phyloP scores from a whole-genome alignment of 2,888 invertebrate genomes.

The Galeopsomyia nigrocyanea region DNA sequence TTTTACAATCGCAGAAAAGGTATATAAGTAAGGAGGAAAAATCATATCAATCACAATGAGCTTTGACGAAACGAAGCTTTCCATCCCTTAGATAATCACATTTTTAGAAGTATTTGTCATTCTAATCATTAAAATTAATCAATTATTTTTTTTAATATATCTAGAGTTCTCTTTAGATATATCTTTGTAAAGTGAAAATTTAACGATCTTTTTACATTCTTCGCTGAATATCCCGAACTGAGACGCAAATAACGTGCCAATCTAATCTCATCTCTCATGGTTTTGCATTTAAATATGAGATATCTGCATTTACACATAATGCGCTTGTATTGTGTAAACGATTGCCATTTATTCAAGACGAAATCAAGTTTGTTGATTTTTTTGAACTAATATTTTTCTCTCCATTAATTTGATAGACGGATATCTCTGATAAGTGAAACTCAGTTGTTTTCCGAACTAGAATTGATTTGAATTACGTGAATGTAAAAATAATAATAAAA shows the following conservation, averaged over 20 bases:
- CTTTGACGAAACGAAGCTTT: not conserved
- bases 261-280: constrained; percentile 32
- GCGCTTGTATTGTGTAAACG: constrained; percentile 30
- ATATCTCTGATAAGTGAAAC: constrained; percentile 21
- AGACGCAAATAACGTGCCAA: constrained; percentile 44
- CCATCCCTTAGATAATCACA: not conserved
- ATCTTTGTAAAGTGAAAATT: constrained; percentile 10
- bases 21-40: constrained; percentile 34
- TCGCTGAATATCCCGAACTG: constrained; percentile 37
- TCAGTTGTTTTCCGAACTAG: constrained; percentile 20
- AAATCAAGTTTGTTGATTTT: constrained; percentile 14
- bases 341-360: constrained; percentile 23
- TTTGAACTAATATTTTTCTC: constrained; percentile 25
- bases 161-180: constrained; percentile 11
- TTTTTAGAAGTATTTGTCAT: constrained; percentile 29
- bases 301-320: constrained; percentile 42
- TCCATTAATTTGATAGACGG: constrained; percentile 29
- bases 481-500: constrained; percentile 29
- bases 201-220: constrained; percentile 21
- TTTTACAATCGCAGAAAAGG: constrained; percentile 30
- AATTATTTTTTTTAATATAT: constrained; percentile 32
- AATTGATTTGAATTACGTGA: constrained; percentile 15
- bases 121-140: constrained; percentile 40
- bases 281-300: constrained; percentile 44
- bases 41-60: constrained; percentile 24